phyloP scores from a whole-genome alignment of 2,888 invertebrate genomes.

The Oscheius myriophilus region DNA sequence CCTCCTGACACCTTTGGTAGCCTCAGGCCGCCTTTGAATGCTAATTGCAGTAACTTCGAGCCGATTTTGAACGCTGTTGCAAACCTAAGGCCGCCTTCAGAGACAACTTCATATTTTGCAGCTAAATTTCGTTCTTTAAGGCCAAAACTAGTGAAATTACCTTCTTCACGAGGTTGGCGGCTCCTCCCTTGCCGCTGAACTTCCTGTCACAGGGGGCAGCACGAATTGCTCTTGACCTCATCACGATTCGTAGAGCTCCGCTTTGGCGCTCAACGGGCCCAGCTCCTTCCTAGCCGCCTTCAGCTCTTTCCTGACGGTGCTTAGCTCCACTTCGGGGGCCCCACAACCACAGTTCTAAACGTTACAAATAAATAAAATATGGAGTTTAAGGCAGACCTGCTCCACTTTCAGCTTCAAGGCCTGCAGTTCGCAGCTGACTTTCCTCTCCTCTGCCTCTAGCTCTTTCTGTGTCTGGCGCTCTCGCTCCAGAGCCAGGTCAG shows the following conservation, averaged over 20 bases:
- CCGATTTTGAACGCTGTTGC: slow-evolving; percentile 22
- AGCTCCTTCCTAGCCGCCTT: slow-evolving; percentile 45
- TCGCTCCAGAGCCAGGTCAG: background rate
- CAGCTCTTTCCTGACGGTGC: slow-evolving; percentile 31
- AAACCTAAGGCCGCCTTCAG: slow-evolving; percentile 44
- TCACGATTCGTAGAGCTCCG: slow-evolving; percentile 56
- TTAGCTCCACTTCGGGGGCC: slow-evolving; percentile 36
- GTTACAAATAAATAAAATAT: slow-evolving; percentile 5
- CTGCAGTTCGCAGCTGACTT: too few species aligned
- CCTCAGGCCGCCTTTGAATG: slow-evolving; percentile 29
- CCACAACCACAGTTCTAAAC: too few species aligned
- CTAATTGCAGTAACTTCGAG: slow-evolving; percentile 31
- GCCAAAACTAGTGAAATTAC: background rate
- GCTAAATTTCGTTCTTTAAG: slow-evolving; percentile 20
- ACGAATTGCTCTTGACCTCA: slow-evolving; percentile 38
- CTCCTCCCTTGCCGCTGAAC: too few species aligned
- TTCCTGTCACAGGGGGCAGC: slow-evolving; percentile 61
- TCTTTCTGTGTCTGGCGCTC: background rate
- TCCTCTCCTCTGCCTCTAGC: background rate
- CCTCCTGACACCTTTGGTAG: slow-evolving; percentile 24
- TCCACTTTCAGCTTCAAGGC: slow-evolving; percentile 2
- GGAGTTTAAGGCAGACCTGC: background rate
- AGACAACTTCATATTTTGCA: slow-evolving; percentile 39
- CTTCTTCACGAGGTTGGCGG: slow-evolving; percentile 35
- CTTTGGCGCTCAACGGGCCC: slow-evolving; percentile 45